Base-by-base conservation (phyloP, 2,888 invertebrate genomes). In the Tetragonula carbonaria region DNA sequence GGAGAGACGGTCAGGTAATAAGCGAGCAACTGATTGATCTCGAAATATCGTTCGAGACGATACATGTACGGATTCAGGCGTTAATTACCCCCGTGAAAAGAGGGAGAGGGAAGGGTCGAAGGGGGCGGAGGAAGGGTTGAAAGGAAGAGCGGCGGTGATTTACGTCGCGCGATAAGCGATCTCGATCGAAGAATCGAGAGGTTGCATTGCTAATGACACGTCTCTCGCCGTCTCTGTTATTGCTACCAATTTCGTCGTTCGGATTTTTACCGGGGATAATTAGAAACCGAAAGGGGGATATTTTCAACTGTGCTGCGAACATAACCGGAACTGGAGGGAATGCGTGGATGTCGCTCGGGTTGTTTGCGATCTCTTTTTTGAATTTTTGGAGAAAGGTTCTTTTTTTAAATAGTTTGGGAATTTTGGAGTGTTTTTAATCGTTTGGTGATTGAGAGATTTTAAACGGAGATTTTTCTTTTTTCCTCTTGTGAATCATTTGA, bases 21-120 rank as follows among this genome's bases (percentile, higher is more conserved):
- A 84, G 85, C 75, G 84, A 74, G 85, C 78, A 75, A 79, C 85
- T 84, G 85, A 84, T 84, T 74, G 84, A 84, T 84, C 85, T 84
- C 79, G 79, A 85, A 85, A 85, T 79, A 84, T 45, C 84, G 62
- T 62, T 78, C 85, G 84, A 72, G 74, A 57, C 74, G 78, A 78
- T 28, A 28, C 28, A 28, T 74, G 74, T 67, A 74, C 59, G 68
- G 72, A 84, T 78, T 62, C 71, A 74, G 79, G 71, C 84, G 79
- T 79, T 84, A 84, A 84, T 84, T 84, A 84, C 74, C 77, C 65
- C 82, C 83, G 51, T 23, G 51, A 18, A 5, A 5, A 51, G 38
- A 4, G n/a, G 38, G 45, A 23, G 11, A 4, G 33, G 65, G 23
- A n/a, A 38, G 66, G 66, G 13, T 59, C 57, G 14, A n/a, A 11